Base-by-base conservation (phyloP, 2,888 invertebrate genomes). In the Nomada ruficornis region DNA sequence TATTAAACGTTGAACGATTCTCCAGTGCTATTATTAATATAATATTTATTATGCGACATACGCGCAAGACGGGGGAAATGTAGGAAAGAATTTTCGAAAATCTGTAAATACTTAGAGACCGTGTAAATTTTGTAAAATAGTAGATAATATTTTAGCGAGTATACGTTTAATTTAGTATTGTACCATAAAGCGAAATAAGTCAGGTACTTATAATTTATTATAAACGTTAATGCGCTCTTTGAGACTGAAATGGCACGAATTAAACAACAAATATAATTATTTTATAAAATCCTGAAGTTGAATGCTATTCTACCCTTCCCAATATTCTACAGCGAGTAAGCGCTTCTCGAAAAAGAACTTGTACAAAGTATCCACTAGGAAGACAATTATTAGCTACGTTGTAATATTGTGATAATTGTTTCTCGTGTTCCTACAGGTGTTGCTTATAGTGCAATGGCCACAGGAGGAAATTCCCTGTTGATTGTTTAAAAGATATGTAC, bases 51-150 rank as follows among this genome's bases (percentile, higher is more conserved):
- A 2, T 44, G n/a, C 23, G n/a, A 13, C 7, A 5, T 36, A 36
- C 36, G 36, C 36, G 36, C 11, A 42, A 29, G 13, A 44, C 26
- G 23, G 26, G 9, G 44, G n/a, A 52, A 23, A 10, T 23, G 2
- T 50, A 11, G 13, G 4, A 18, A 10, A 18, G 11, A 29, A 23
- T 71, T 76, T 63, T 50, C 55, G 65, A 20, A 52, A 1, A 69
- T 13, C 23, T 88, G 88, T 88, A 88, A 73, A 88, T 88, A 88
- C 13, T 36, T 18, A 54, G 52, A 13, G 11, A 62, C n/a, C 18
- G 52, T 88, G 88, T 88, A 88, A 63, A 88, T 88, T 77, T 82
- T 88, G 88, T 88, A 86, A 72, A 18, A 75, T 81, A 84, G 29
- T 1, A 36, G 36, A 7, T 36, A 23, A 71, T 72, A 74, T 10